phyloP scores from a whole-genome alignment of 2,888 invertebrate genomes.

The Macaria liturata region DNA sequence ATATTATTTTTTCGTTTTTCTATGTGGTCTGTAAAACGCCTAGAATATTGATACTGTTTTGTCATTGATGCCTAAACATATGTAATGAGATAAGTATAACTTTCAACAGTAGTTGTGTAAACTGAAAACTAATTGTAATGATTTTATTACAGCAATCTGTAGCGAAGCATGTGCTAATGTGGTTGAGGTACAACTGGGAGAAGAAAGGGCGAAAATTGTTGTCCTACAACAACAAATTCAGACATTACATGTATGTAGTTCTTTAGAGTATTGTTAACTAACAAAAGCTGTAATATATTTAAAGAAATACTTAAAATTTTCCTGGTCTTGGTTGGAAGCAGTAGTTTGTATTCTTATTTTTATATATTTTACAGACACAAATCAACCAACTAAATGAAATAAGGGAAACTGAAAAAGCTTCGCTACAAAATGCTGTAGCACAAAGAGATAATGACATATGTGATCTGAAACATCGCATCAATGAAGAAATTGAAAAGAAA shows the following conservation, averaged over 20 bases:
- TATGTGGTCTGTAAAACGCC: too few relatives aligned
- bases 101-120: too few relatives aligned
- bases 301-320: too few relatives aligned
- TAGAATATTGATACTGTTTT: too few relatives aligned
- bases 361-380: conserved; percentile 44
- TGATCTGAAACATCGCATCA: conserved; percentile 62
- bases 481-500: conserved; percentile 65
- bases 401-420: conserved; percentile 49
- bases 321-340: too few relatives aligned
- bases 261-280: too few relatives aligned
- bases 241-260: conserved; percentile 54
- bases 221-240: conserved; percentile 63
- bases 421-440: conserved; percentile 46
- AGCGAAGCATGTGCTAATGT: conserved; percentile 73
- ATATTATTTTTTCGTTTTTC: too few relatives aligned
- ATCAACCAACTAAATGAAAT: conserved; percentile 49
- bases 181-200: conserved; percentile 71
- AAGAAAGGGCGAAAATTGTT: conserved; percentile 68
- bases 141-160: conserved; percentile 57
- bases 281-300: too few relatives aligned
- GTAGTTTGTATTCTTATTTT: too few relatives aligned
- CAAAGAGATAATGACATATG: conserved; percentile 60
- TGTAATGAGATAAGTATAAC: too few relatives aligned
- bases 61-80: too few relatives aligned
- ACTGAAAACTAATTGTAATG: too few relatives aligned